Evolutionary conservation across 92 coral and sea anemone genomes (phyloP), one percentile per base, ranked within the genome.

Genomic region (Epizoanthus fatuus): DNA sequence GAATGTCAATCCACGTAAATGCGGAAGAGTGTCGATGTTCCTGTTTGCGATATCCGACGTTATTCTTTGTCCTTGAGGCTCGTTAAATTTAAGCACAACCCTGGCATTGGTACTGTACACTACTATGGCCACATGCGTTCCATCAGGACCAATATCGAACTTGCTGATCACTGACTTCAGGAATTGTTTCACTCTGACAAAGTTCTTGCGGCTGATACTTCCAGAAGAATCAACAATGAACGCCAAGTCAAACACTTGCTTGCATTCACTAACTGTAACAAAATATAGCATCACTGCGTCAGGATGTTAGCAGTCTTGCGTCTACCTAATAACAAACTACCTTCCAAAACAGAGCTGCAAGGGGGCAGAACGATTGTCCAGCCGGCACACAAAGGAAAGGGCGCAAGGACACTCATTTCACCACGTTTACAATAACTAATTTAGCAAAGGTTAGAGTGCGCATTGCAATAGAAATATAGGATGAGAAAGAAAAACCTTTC

Each of bases 201-300:
- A 88, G 49, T 88, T 69, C 16, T 47, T 38, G 22, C 12, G 60
- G 52, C 80, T 82, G 44, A 75, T 75, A 60, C 92, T 88, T 13
- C 87, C 92, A 37, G 92, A 88, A 1, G 87, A 85, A 88, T 88
- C 92, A 45, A 88, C 75, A 25, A 88, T 55, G 45, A 88, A 85
- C 1, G 81, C 63, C 42, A 88, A 12, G 57, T 88, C 92, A 52
- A 77, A 60, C 70, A 77, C 82, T 45, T 77, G 44, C 14, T 77
- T 60, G 57, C 82, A 77, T 77, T 77, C 82, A 12, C 56, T 69
- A 19, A 77, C 82, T 77, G 69, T 20, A 22, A 40, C 19, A 25
- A 32, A 9, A 45, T 53, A 45, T 49, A 8, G 53, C 9, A 49
- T 49, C 53, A 10, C 12, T 8, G 13, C 11, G 12, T 44, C 9